Evolutionary conservation across 2,797 vertebrate species (phyloP), one percentile per base, ranked within the genome.

Genomic region (Centroberyx gerrardi): DNA sequence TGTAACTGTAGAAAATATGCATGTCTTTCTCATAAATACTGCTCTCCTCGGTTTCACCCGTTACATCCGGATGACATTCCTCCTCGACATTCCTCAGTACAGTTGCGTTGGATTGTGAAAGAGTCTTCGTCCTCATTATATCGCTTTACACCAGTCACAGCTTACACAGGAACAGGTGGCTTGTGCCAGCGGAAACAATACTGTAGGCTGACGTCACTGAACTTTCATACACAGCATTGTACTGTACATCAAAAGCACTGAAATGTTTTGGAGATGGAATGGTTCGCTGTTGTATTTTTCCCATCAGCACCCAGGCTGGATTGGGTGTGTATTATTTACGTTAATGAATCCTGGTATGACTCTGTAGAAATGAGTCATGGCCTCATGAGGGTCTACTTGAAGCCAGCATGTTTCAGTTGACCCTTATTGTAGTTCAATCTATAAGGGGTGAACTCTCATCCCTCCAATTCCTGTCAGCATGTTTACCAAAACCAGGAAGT

Each of bases 1-100:
- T 74, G 61, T 5, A n/a, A 80, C 33, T 27, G 28, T 61, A 81
- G 14, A 83, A 87, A 81, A 85, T n/a, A 58, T 46, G 28, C 18
- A 38, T 12, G 61, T 81, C 79, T 67, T 68, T 62, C 29, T 49
- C 18, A 60, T 67, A 61, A 83, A 83, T 46, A 67, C 72, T 62
- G 52, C 2, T 22, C 68, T 53, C 59, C 27, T 68, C 15, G 3
- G 29, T 29, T 62, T 60, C 54, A 18, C 44, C 65, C 4, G 17
- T 36, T 31, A 0, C 40, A 33, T 62, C 42, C 53, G 17, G 68
- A 40, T 49, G 36, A 70, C 31, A 28, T 6, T 1, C 22, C 63
- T 42, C 58, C 55, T 54, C 1, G 0, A 56, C 65, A 48, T 72
- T 61, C 76, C 29, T 52, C 51, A 13, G 18, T 69, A 36, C 55